These are phyloP conservation scores for Drosophila melanosoma DNA, from an alignment of 2,888 invertebrate species.

Conservation along the genomic window DNA sequence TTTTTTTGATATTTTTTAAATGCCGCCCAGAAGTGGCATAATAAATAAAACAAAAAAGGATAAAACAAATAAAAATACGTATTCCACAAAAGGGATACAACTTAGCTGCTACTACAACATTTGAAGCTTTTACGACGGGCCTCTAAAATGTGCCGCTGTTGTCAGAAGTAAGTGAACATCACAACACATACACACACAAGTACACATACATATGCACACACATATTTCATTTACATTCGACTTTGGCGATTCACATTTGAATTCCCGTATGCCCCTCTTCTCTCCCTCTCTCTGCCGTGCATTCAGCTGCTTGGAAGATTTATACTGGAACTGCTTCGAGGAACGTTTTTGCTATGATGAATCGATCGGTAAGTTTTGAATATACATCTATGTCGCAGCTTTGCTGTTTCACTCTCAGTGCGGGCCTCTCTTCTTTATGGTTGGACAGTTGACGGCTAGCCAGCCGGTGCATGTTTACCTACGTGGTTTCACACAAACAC, in stretches of 20 bases:
- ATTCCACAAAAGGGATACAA: constrained; percentile 18
- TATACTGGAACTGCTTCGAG: constrained; percentile 91
- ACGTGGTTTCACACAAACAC: constrained; percentile 28
- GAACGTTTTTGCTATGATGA: constrained; percentile 91
- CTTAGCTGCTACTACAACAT: constrained; percentile 10
- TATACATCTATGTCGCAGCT: constrained; percentile 34
- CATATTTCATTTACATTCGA: constrained; percentile 29
- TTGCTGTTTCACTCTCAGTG: constrained; percentile 13
- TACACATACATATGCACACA: not conserved
- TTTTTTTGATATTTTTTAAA: constrained; percentile 47
- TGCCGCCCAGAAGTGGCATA: constrained; percentile 27
- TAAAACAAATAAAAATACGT: constrained; percentile 1
- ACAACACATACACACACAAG: not conserved
- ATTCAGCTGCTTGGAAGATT: constrained; percentile 88
- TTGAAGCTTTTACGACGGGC: constrained; percentile 22
- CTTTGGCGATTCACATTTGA: constrained; percentile 43
- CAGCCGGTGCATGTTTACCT: constrained; percentile 55
- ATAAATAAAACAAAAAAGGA: constrained; percentile 16
- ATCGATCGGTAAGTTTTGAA: constrained; percentile 86
- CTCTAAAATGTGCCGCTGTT: constrained; percentile 84
- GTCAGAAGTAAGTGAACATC: constrained; percentile 82
- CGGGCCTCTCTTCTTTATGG: constrained; percentile 22
- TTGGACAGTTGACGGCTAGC: constrained; percentile 47
- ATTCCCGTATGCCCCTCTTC: constrained; percentile 16
- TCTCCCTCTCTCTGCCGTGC: not conserved